Evolutionary conservation across 1,140 invertebrate species (phyloP).

Genomic region (Apis dorsata): DNA sequence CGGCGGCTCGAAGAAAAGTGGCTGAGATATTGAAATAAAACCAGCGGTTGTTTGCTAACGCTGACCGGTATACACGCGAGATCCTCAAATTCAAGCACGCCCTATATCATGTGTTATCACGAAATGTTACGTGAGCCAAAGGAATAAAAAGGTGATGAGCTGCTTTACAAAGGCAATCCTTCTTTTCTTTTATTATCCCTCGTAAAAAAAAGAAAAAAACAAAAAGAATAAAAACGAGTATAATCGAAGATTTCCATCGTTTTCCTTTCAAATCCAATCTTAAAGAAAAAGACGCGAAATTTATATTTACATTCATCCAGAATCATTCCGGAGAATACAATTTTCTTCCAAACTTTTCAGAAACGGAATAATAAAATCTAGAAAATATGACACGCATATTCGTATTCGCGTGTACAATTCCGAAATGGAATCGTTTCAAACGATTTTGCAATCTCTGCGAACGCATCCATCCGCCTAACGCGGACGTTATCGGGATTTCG

Average conservation of each 20-base stretch:
- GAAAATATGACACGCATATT: no score
- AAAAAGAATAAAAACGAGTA: not conserved
- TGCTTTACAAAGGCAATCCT: constrained; percentile 18
- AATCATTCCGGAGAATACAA: no score
- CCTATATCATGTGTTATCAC: constrained; percentile 40
- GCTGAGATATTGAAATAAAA: constrained; percentile 28
- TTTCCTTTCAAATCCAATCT: no score
- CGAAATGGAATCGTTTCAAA: not conserved
- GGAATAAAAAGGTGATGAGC: constrained; percentile 36
- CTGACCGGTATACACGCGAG: constrained; percentile 22
- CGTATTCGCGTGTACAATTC: no score
- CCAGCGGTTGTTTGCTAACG: constrained; percentile 19
- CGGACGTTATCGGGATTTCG: not conserved
- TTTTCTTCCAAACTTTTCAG: no score
- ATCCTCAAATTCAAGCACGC: constrained; percentile 39
- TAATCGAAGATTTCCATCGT: not conserved
- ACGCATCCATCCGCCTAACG: not conserved
- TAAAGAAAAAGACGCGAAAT: no score
- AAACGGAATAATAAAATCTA: no score
- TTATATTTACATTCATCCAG: not conserved
- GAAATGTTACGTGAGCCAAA: constrained; percentile 39
- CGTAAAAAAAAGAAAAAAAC: not conserved
- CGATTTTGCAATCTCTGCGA: not conserved
- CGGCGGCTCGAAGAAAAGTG: not conserved
- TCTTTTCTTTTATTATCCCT: not conserved